phyloP scores from a whole-genome alignment of 1,140 invertebrate species.

The Drosophila chauvacae region DNA sequence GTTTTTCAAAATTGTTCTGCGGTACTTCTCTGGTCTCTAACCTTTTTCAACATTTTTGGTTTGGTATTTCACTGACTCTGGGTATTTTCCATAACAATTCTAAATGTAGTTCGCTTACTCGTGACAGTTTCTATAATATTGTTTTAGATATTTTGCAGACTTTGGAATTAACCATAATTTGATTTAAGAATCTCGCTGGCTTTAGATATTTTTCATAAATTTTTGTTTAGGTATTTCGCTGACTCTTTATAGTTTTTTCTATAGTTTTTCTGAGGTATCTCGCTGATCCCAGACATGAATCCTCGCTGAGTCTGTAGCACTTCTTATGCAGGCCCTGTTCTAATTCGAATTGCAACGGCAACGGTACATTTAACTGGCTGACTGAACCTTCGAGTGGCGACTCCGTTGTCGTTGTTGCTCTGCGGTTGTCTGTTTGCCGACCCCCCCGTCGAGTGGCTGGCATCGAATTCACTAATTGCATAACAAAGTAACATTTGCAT shows the following conservation, averaged over 20 bases:
- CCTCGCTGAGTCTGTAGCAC: not conserved
- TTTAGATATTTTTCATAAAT: not conserved
- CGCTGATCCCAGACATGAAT: not conserved
- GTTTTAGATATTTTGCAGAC: no score
- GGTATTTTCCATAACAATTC: not conserved
- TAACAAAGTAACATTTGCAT: conserved; percentile 84
- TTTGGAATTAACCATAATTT: not conserved
- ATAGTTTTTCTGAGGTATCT: conserved; percentile 2
- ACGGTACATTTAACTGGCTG: conserved; percentile 74
- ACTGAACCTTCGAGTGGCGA: conserved; percentile 47
- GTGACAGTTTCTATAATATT: not conserved
- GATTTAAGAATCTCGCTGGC: not conserved
- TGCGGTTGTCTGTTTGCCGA: conserved; percentile 49
- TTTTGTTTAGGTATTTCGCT: not conserved
- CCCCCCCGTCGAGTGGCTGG: conserved; percentile 48
- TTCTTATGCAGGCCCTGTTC: conserved; percentile 34
- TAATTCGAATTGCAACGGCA: conserved; percentile 56
- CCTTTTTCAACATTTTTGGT: not conserved
- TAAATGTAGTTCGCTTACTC: no score
- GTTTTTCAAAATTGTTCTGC: not conserved
- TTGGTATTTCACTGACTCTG: not conserved
- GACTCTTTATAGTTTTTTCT: not conserved
- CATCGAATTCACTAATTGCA: conserved; percentile 84
- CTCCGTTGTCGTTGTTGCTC: conserved; percentile 42
- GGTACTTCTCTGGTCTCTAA: not conserved